Evolutionary conservation across 2,113 vertebrate species (phyloP).

Genomic region (Amazona vittata): DNA sequence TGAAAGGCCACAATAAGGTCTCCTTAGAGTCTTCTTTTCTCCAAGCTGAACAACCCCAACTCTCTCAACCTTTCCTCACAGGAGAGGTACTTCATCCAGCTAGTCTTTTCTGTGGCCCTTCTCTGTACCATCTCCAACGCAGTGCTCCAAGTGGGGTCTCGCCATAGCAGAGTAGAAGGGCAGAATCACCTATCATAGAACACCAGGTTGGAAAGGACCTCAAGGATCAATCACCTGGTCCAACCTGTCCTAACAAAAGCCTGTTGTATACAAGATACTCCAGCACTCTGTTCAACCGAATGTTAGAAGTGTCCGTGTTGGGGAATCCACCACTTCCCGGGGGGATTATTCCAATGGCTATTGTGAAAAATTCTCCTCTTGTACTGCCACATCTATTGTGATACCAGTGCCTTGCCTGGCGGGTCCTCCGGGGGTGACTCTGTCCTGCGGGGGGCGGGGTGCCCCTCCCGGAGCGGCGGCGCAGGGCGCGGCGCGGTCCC

Average conservation of each 20-base stretch:
- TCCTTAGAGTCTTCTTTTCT: not conserved
- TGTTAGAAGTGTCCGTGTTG: not conserved
- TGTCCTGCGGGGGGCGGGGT: not conserved
- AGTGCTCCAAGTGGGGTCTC: not conserved
- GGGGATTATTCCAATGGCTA: not conserved
- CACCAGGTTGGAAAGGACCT: not conserved
- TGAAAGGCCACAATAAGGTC: not conserved
- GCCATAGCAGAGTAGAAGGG: not conserved
- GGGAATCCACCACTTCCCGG: not conserved
- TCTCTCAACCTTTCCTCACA: not conserved
- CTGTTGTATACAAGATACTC: not conserved
- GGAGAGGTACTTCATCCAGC: not conserved
- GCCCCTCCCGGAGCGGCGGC: not conserved
- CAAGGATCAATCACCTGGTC: not conserved
- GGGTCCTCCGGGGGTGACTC: no score
- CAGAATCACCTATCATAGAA: not conserved
- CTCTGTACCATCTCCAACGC: not conserved
- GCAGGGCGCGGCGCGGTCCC: not conserved
- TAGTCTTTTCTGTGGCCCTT: not conserved
- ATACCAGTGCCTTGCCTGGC: fast-evolving
- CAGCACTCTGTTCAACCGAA: not conserved
- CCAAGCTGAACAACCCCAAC: not conserved
- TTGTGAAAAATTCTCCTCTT: not conserved
- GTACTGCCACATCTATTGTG: not conserved
- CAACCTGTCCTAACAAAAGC: not conserved